These are phyloP conservation scores for Callocephalon fimbriatum DNA, from an alignment of 2,113 vertebrate genomes.

Conservation along the genomic window DNA sequence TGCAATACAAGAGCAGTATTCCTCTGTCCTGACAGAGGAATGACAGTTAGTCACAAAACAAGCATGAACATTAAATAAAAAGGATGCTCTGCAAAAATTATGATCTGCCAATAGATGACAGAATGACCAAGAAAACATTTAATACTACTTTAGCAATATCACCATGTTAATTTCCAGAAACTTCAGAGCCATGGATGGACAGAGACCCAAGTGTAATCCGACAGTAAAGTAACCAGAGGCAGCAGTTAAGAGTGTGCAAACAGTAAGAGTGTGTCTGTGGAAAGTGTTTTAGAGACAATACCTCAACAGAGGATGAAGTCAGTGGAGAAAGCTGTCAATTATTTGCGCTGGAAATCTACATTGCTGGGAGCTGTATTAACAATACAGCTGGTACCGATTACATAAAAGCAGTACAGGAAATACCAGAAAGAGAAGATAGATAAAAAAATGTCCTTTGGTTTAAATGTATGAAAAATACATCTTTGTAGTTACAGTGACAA, in stretches of 20 bases:
- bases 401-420: slow-evolving; percentile 62
- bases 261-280: background rate
- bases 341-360: slow-evolving; percentile 49
- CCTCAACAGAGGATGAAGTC: slow-evolving; percentile 49
- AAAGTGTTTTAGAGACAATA: slow-evolving; percentile 40
- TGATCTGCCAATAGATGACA: background rate
- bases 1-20: background rate
- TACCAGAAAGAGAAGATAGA: slow-evolving; percentile 39
- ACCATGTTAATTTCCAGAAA: background rate
- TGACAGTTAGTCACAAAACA: background rate
- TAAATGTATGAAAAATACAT: slow-evolving; percentile 40
- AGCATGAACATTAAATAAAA: background rate
- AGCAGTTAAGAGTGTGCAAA: slow-evolving; percentile 1
- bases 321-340: slow-evolving; percentile 64
- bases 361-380: slow-evolving; percentile 53
- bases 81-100: background rate
- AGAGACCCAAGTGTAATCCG: background rate
- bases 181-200: background rate
- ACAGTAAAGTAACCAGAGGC: background rate
- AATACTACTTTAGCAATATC: background rate
- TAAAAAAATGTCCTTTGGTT: slow-evolving; percentile 24
- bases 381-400: slow-evolving; percentile 58
- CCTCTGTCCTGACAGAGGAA: background rate
- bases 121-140: background rate
- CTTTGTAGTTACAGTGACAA: background rate